phyloP scores from a whole-genome alignment of 2,797 vertebrate species.

The Thunnus albacares region DNA sequence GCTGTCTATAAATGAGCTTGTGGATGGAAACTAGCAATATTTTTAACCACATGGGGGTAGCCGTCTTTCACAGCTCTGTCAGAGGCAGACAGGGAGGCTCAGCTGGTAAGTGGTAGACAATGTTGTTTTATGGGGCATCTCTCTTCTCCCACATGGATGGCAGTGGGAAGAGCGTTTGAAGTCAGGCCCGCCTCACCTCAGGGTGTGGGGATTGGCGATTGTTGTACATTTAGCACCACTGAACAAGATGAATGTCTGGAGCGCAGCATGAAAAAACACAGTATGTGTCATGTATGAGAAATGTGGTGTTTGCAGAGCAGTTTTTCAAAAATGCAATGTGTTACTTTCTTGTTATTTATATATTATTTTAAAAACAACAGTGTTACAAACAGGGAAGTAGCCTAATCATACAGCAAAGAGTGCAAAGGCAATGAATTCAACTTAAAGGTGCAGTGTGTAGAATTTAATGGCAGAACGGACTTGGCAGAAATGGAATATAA shows the following conservation, averaged over 20 bases:
- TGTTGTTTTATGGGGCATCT: constrained; percentile 77
- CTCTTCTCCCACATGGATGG: constrained; percentile 75
- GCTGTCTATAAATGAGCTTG: constrained; percentile 60
- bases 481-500: no score
- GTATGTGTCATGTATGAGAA: constrained; percentile 76
- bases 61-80: constrained; percentile 70
- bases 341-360: constrained; percentile 2
- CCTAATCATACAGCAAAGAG: background rate
- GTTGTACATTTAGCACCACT: constrained; percentile 77
- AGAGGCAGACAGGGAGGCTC: constrained; percentile 70
- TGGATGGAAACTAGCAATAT: constrained; percentile 63
- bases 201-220: constrained; percentile 79
- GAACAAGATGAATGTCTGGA: constrained; percentile 82
- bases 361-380: constrained; percentile 16
- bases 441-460: background rate
- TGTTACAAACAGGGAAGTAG: background rate
- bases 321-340: constrained; percentile 32
- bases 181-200: constrained; percentile 78
- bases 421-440: background rate
- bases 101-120: constrained; percentile 73
- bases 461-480: no score
- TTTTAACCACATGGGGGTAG: constrained; percentile 78
- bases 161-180: constrained; percentile 78
- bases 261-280: constrained; percentile 72
- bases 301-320: constrained; percentile 66